Evolutionary conservation across 2,797 vertebrate species (phyloP).

Genomic region (Avahi laniger): DNA sequence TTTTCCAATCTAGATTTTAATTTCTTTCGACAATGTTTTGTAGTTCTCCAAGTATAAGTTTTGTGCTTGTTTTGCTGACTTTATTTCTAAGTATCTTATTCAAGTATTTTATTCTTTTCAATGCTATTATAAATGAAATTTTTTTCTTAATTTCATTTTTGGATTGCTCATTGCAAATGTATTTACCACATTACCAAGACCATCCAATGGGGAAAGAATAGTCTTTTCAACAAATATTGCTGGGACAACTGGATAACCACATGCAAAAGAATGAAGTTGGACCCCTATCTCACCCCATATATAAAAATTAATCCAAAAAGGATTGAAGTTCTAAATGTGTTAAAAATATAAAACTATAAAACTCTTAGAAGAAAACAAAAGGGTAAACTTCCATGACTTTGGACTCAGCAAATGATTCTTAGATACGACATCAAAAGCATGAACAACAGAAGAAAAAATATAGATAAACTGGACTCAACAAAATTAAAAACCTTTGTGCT

Average conservation of each 20-base stretch:
- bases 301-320: background rate
- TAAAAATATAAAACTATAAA: background rate
- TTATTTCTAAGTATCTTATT: background rate
- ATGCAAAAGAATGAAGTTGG: background rate
- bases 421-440: background rate
- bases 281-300: background rate
- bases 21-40: background rate
- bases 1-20: background rate
- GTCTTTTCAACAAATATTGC: background rate
- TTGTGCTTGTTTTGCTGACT: background rate
- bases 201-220: background rate
- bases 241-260: background rate
- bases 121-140: background rate
- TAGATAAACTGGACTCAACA: background rate
- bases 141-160: background rate
- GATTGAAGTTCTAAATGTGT: background rate
- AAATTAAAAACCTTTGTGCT: background rate
- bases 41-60: background rate
- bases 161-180: background rate
- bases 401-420: background rate
- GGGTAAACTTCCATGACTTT: background rate
- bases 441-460: background rate
- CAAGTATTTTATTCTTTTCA: background rate
- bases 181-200: background rate
- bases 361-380: background rate